Conservation (phyloP, 2,113 vertebrate species). For the Thermophis baileyi region DNA sequence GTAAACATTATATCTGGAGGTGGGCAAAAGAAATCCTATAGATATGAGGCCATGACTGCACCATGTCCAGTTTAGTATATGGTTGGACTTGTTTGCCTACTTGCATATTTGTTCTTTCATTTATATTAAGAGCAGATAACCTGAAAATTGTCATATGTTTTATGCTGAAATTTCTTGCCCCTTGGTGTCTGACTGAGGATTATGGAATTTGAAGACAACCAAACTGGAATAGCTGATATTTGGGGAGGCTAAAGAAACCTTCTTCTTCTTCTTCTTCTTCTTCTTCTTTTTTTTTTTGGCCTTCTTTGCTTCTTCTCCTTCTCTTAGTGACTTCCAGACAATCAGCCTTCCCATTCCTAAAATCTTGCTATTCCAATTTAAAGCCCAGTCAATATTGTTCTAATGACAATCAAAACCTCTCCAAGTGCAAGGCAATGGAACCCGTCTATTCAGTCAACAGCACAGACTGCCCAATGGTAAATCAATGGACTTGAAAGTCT, state of each 20-base stretch:
- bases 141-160: background rate
- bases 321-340: background rate
- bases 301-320: background rate
- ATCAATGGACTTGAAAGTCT: background rate
- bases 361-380: background rate
- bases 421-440: background rate
- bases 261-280: no score
- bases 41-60: background rate
- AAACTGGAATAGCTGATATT: background rate
- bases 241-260: background rate
- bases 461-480: background rate
- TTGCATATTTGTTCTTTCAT: background rate
- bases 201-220: background rate
- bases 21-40: background rate
- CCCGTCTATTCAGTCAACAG: background rate
- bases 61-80: background rate
- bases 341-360: background rate
- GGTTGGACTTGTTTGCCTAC: background rate
- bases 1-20: background rate
- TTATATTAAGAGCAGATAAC: background rate
- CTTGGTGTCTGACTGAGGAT: background rate
- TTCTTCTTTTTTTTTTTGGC: background rate
- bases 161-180: background rate
- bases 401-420: background rate
- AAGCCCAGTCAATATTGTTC: background rate